Conservation (phyloP, 2,113 vertebrate genomes). For the Microcebus ravelobensis region DNA sequence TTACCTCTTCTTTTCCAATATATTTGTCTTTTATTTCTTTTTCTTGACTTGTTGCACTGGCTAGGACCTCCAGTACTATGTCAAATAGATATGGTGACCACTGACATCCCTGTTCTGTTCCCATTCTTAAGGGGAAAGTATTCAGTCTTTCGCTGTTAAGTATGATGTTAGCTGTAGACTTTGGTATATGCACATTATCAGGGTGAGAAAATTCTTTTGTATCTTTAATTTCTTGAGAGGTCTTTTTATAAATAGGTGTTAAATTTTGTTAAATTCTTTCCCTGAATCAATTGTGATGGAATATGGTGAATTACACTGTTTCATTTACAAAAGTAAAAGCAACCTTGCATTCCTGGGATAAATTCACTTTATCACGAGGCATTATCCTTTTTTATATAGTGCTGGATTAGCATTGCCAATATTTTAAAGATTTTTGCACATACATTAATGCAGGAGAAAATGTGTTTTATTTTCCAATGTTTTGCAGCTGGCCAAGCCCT, state of each 20-base stretch:
- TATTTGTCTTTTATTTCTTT: not conserved
- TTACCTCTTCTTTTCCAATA: not conserved
- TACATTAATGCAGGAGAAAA: not conserved
- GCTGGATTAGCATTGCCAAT: not conserved
- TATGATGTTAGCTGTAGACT: not conserved
- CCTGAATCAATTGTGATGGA: not conserved
- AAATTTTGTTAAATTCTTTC: slow-evolving; percentile 11
- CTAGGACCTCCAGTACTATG: not conserved
- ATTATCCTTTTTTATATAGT: not conserved
- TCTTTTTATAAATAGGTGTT: not conserved
- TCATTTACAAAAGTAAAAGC: not conserved
- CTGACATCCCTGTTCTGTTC: no score
- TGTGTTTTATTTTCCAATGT: not conserved
- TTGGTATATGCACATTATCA: not conserved
- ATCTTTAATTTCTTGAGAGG: slow-evolving; percentile 10
- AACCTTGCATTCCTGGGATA: not conserved
- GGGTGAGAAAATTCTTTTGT: not conserved
- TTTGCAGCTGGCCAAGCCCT: not conserved
- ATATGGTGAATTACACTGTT: not conserved
- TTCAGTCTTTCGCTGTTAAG: not conserved
- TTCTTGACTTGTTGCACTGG: not conserved
- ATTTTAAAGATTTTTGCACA: not conserved
- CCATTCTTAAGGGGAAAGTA: not conserved
- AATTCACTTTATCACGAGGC: not conserved
- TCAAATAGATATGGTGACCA: not conserved